These are phyloP conservation scores for Phrynocephalus vlangalii DNA, from an alignment of 2,797 vertebrate species.

Conservation along the genomic window DNA sequence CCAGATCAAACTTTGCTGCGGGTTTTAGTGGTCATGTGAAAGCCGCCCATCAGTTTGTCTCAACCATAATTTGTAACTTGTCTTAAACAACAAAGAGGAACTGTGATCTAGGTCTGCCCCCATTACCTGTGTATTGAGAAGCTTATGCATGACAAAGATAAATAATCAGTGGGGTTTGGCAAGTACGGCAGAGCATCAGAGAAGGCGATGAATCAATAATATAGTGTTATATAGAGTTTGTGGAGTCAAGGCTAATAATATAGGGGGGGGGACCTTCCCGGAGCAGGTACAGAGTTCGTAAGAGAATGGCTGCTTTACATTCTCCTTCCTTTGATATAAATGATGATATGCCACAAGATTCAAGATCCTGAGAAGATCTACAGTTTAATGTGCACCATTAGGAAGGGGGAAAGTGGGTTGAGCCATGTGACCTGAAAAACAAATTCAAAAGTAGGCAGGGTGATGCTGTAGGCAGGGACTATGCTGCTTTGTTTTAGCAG, in stretches of 20 bases:
- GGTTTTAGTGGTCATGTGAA: too few species aligned
- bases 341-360: not conserved
- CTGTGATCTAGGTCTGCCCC: not conserved
- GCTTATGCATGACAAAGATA: conserved; percentile 4
- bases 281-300: not conserved
- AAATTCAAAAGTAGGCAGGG: too few species aligned
- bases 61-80: conserved; percentile 3
- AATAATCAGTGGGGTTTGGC: not conserved
- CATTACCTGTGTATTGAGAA: not conserved
- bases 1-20: too few species aligned
- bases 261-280: not conserved
- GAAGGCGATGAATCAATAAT: not conserved
- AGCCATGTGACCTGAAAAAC: too few species aligned
- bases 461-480: too few species aligned
- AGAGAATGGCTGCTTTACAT: not conserved
- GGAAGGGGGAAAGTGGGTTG: not conserved
- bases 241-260: not conserved
- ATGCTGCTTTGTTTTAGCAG: too few species aligned
- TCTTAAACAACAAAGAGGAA: conserved; percentile 11
- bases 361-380: not conserved
- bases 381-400: not conserved
- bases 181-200: not conserved
- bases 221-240: not conserved
- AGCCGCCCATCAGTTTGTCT: not conserved
- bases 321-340: not conserved